phyloP scores from a whole-genome alignment of 2,113 vertebrate species.

The Nestor notabilis region DNA sequence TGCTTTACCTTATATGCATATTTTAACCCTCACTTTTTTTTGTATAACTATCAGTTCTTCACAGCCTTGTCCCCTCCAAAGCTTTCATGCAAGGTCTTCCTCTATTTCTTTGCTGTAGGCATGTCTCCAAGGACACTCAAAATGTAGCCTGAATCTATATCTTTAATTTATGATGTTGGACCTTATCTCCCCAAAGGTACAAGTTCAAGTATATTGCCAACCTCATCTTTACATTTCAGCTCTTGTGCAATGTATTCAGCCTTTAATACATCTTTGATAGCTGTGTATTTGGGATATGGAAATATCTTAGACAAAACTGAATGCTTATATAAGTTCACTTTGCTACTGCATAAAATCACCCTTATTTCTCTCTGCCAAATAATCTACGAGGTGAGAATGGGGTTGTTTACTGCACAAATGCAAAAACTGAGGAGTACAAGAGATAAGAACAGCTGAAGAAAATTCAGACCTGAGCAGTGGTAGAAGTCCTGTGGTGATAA shows the following conservation, averaged over 20 bases:
- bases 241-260: background rate
- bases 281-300: background rate
- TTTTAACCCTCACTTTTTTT: background rate
- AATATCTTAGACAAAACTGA: constrained; percentile 19
- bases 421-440: background rate
- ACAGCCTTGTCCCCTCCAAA: background rate
- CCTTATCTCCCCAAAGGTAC: constrained; percentile 12
- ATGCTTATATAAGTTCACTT: constrained; percentile 22
- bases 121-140: background rate
- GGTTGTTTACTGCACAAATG: background rate
- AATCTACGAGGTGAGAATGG: background rate
- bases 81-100: background rate
- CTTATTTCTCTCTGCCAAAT: constrained; percentile 30
- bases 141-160: background rate
- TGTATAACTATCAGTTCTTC: background rate
- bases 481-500: background rate
- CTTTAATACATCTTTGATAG: background rate
- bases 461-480: background rate
- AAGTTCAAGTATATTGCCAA: background rate
- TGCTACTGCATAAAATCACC: constrained; percentile 20
- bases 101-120: background rate
- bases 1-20: background rate
- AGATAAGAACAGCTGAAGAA: background rate
- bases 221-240: constrained; percentile 24
- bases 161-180: constrained; percentile 37